Evolutionary conservation across 2,797 vertebrate species (phyloP), one percentile per base, ranked within the genome.

Genomic region (Myiotriccus ornatus): DNA sequence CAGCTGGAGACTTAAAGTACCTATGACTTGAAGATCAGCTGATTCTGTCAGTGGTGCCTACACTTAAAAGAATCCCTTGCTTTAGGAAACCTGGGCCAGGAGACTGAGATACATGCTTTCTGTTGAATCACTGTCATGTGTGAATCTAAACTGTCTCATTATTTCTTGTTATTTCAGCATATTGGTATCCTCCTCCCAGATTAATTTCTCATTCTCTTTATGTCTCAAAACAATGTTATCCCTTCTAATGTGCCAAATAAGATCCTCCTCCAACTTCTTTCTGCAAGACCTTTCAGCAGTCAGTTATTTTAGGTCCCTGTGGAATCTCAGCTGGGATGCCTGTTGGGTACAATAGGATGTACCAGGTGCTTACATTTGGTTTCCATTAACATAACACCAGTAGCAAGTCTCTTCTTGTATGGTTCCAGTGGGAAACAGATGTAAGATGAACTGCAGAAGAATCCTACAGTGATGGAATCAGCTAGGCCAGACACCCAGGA

Each of bases 391-490:
- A 89, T 56, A 87, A 93, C 57, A 27, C 47, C 56, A 70, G 35
- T 27, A 92, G 37, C 95, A 95, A 95, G 95, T 89, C 71, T 57
- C 78, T 83, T 97, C 96, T 96, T 95, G 96, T 57, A 69, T 84
- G n/a, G 32, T 91, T 95, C 87, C 88, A 95, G 84, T 90, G 93
- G 67, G 88, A 96, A 94, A 79, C 41, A 87, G 84, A 91, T 74
- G 27, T 88, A 76, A 96, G 85, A 90, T 52, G 70, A 95, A 88
- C 55, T 93, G 91, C 70, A 91, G 74, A 95, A 86, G 77, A 93
- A 96, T 93, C 43, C 60, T 95, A 39, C 46, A 84, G 56, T 92
- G 92, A 91, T 96, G 95, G 92, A 95, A 96, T 96, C 95, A 96
- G 74, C 70, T 62, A 68, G 69, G 65, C 82, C 85, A 95, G 92